These are phyloP conservation scores for Capreolus pygargus DNA, from an alignment of 2,113 vertebrate genomes.

Conservation along the genomic window DNA sequence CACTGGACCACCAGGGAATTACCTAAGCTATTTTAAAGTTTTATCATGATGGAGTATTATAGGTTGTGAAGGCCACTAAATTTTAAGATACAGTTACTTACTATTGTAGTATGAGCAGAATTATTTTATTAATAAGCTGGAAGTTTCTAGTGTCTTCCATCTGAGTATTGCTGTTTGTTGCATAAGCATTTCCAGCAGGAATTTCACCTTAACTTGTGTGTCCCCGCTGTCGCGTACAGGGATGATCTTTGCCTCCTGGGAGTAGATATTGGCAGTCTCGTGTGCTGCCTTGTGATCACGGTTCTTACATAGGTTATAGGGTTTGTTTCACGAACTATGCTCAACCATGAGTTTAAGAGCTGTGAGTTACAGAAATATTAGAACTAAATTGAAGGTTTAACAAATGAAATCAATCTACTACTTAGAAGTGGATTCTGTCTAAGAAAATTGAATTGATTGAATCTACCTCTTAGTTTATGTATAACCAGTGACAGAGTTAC, in stretches of 20 bases:
- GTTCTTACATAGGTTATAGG: not conserved
- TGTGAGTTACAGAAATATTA: not conserved
- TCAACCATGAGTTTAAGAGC: not conserved
- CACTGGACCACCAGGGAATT: not conserved
- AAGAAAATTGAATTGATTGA: not conserved
- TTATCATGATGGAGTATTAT: not conserved
- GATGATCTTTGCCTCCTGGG: slow-evolving; percentile 40
- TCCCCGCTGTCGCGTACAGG: slow-evolving; percentile 71
- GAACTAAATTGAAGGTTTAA: not conserved
- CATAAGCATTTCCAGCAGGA: slow-evolving; percentile 84
- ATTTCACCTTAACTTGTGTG: slow-evolving; percentile 65
- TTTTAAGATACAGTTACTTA: not conserved
- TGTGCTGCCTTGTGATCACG: not conserved
- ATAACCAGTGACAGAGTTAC: not conserved
- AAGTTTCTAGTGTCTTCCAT: not conserved
- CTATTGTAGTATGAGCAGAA: not conserved
- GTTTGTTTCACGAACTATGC: not conserved
- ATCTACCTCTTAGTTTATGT: not conserved
- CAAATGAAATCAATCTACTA: not conserved
- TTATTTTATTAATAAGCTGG: not conserved
- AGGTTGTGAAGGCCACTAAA: not conserved
- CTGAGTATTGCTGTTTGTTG: slow-evolving; percentile 79
- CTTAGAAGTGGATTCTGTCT: not conserved
- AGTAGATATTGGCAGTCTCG: slow-evolving; percentile 11
- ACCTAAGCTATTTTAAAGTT: not conserved